Conservation (phyloP, 2,113 vertebrate genomes). For the Caranx ignobilis region DNA sequence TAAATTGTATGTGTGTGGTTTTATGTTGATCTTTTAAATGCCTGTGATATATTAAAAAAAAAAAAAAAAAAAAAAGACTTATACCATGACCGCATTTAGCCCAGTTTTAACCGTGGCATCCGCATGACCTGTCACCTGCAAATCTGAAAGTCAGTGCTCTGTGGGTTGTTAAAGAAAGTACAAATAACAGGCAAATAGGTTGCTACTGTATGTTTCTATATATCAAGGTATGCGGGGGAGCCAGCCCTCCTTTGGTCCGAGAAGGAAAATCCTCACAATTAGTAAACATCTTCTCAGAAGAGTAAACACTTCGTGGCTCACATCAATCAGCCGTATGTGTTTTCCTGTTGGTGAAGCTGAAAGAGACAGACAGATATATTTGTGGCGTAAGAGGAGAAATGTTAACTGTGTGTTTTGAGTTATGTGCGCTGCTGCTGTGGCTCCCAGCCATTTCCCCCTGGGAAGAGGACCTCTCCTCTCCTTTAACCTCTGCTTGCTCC, state of each 20-base stretch:
- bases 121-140: constrained; percentile 29
- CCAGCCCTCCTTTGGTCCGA: constrained; percentile 3
- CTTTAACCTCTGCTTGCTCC: constrained; percentile 75
- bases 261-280: constrained; percentile 56
- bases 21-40: neutral
- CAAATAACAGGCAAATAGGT: constrained; percentile 5
- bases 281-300: constrained; percentile 66
- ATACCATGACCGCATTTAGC: neutral
- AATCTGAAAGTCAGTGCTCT: neutral
- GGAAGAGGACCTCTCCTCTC: constrained; percentile 79
- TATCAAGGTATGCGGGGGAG: constrained; percentile 38
- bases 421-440: constrained; percentile 61
- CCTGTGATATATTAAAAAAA: neutral
- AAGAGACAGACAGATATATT: constrained; percentile 66
- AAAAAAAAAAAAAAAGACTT: neutral
- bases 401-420: constrained; percentile 69
- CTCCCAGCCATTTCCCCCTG: constrained; percentile 69
- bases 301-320: constrained; percentile 77
- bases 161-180: constrained; percentile 15
- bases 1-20: too few species aligned
- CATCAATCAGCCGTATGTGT: constrained; percentile 63
- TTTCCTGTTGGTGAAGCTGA: constrained; percentile 56
- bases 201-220: constrained; percentile 11
- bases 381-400: constrained; percentile 70
- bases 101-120: constrained; percentile 5